These are phyloP conservation scores for Syngnathus floridae DNA, from an alignment of 2,113 vertebrate species.

Conservation along the genomic window DNA sequence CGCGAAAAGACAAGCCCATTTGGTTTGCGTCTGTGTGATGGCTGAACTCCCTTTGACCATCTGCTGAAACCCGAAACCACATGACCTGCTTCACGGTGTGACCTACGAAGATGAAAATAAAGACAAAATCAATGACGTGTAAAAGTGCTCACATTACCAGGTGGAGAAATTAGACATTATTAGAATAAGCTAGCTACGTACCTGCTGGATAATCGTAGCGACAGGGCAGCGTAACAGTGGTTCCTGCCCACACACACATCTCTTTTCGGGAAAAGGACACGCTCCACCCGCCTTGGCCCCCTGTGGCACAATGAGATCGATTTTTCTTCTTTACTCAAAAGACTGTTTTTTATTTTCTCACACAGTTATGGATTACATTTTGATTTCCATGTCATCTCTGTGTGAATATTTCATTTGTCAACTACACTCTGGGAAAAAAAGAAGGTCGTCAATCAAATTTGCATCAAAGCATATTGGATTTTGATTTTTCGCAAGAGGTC, in stretches of 20 bases:
- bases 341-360: no score
- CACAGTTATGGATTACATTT: no score
- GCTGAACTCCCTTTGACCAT: constrained; percentile 60
- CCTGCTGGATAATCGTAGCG: constrained; percentile 69
- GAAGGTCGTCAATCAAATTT: no score
- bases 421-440: no score
- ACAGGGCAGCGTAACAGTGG: constrained; percentile 69
- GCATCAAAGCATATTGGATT: no score
- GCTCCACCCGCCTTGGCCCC: constrained; percentile 62
- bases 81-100: constrained; percentile 65
- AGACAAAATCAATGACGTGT: not conserved
- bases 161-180: not conserved
- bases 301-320: constrained; percentile 32
- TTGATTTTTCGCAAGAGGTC: no score
- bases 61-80: constrained; percentile 71
- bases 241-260: constrained; percentile 73
- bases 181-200: constrained; percentile 9
- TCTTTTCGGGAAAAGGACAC: constrained; percentile 68
- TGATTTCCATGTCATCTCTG: no score
- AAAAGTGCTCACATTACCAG: not conserved
- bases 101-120: constrained; percentile 31
- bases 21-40: constrained; percentile 62
- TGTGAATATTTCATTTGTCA: no score
- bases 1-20: constrained; percentile 65
- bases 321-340: not conserved